Percentiles rank a stretch among this genome's conserved stretches.
These are phyloP conservation scores for Zele albiditarsus DNA, from an alignment of 2,888 invertebrate species.

Conservation along the genomic window DNA sequence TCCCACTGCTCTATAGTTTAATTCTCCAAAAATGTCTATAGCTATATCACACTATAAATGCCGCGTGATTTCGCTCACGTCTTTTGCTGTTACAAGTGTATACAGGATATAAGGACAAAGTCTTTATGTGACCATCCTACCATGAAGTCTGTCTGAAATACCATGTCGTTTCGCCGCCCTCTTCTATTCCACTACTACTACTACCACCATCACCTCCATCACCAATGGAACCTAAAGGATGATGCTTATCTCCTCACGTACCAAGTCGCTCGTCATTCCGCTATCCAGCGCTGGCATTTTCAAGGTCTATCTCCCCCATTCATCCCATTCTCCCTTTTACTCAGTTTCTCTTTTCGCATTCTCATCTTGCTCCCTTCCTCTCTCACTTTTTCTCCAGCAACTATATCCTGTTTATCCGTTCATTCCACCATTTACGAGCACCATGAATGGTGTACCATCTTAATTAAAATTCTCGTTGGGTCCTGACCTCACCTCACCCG, in stretches of 20 bases:
- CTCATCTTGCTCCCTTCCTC: background rate
- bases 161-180: conserved; percentile 25
- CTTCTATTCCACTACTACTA: background rate
- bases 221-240: conserved; percentile 23
- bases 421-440: conserved; percentile 16
- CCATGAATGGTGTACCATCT: conserved; percentile 33
- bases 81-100: conserved; percentile 6
- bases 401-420: conserved; percentile 23
- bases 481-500: conserved; percentile 4
- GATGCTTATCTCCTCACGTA: conserved; percentile 49
- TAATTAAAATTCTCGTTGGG: conserved; percentile 23
- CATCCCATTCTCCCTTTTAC: background rate
- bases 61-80: conserved; percentile 24
- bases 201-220: conserved; percentile 2
- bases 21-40: conserved; percentile 4
- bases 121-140: conserved; percentile 48
- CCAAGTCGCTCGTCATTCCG: conserved; percentile 43
- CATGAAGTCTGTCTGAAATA: conserved; percentile 45
- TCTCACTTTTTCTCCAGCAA: conserved; percentile 24
- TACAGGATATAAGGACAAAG: conserved; percentile 13
- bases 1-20: background rate
- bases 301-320: conserved; percentile 21
- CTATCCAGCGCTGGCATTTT: conserved; percentile 14
- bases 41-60: conserved; percentile 2
- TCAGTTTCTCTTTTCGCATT: background rate